Evolutionary conservation across 1,140 invertebrate genomes (phyloP).

Genomic region (Lepidurus arcticus): DNA sequence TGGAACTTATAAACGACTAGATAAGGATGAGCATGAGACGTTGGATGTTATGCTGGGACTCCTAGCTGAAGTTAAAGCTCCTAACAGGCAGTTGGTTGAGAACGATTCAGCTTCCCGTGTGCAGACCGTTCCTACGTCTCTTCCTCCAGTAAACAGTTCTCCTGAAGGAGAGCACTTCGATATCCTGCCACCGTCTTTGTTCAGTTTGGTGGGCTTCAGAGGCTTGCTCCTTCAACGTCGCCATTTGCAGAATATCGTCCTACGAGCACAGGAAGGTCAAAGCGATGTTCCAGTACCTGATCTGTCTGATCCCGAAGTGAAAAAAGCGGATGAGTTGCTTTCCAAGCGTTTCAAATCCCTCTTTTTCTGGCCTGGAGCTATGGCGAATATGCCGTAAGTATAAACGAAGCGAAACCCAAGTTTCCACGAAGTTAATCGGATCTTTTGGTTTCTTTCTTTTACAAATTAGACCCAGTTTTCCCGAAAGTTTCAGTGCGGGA

Average conservation of each 20-base stretch:
- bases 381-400: slow-evolving; percentile 28
- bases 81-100: background rate
- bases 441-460: background rate
- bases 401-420: background rate
- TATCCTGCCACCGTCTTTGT: slow-evolving; percentile 20
- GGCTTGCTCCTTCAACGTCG: slow-evolving; percentile 26
- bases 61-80: background rate
- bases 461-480: background rate
- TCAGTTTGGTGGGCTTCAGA: slow-evolving; percentile 27
- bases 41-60: background rate
- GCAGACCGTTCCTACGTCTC: background rate
- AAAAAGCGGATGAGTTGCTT: slow-evolving; percentile 27
- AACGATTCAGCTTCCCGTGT: background rate
- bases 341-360: slow-evolving; percentile 22
- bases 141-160: background rate
- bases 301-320: background rate
- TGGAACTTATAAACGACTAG: background rate
- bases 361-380: slow-evolving; percentile 31
- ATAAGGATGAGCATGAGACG: background rate
- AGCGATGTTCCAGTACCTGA: background rate
- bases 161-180: background rate
- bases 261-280: background rate
- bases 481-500: background rate
- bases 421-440: background rate
- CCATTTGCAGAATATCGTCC: slow-evolving; percentile 8